Base-by-base conservation (phyloP, 2,113 vertebrate species). In the Campylomormyrus tamandua region DNA sequence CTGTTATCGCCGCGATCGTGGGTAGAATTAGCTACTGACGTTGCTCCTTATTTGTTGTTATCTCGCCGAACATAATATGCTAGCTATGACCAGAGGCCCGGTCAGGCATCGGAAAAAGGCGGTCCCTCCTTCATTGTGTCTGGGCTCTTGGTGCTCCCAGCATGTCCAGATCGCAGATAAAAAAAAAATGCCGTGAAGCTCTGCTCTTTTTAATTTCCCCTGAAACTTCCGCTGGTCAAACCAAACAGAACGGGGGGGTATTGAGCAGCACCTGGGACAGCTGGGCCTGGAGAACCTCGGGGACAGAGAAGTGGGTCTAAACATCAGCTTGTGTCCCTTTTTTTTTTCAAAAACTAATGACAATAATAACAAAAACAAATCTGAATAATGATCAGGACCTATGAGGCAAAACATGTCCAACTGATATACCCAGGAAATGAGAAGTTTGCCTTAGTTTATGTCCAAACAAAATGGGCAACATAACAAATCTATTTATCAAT, bases 121-220 rank as follows among this genome's bases (percentile, higher is more conserved):
- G 8, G 21, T 87, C 50, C 50, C 27, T 39, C 50, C 2, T 39
- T 42, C 85, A 42, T 87, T 62, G 39, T 89, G 39, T 58, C 50
- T 46, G 52, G 19, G 24, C 35, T 6, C 5, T n/a, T 13, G 46
- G 80, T 42, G 80, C 42, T 85, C 39, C 42, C 35, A 11, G 77
- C 77, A n/a, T n/a, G 42, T 85, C 50, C 52, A 48, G 49, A 85
- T 89, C 35, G 13, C 9, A 89, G 89, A 56, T 62, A 58, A 89
- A 53, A 89, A 56, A n/a, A 89, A 53, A 89, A 58, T 13, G 19
- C 27, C 1, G 27, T 27, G 27, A 31, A 49, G 42, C 15, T 49
- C 49, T 42, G 13, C 31, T 53, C 87, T 88, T 62, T 88, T 88
- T 70, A 88, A 88, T 74, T 88, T 88, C 62, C 87, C 42, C 45